Evolutionary conservation across 2,113 vertebrate genomes (phyloP).

Genomic region (Psammodynastes pulverulentus): DNA sequence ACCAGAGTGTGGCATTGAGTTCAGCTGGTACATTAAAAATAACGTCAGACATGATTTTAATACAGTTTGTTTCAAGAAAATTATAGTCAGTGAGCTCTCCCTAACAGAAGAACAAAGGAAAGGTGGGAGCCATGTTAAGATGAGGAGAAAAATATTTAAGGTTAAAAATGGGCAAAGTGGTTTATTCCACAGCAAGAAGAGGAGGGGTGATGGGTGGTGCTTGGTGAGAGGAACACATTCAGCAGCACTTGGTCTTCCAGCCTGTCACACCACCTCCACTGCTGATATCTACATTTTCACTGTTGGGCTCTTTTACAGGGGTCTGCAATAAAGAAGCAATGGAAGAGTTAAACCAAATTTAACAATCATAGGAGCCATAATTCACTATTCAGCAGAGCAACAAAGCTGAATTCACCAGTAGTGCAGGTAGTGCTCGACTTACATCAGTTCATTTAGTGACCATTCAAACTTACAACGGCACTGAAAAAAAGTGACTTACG

Average conservation of each 20-base stretch:
- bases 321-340: conserved; percentile 81
- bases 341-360: neutral
- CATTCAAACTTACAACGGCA: neutral
- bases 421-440: neutral
- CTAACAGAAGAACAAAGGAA: conserved; percentile 73
- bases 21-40: conserved; percentile 72
- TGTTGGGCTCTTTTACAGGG: conserved; percentile 99
- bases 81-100: conserved; percentile 77
- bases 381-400: neutral
- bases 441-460: neutral
- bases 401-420: neutral
- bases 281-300: conserved; percentile 99
- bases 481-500: neutral
- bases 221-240: conserved; percentile 69
- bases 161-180: conserved; percentile 81
- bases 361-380: too few species aligned
- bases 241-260: conserved; percentile 99
- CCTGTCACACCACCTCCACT: conserved; percentile 90
- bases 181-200: conserved; percentile 83
- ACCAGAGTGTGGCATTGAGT: conserved; percentile 77
- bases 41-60: conserved; percentile 87
- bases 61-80: conserved; percentile 78
- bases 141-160: conserved; percentile 69
- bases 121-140: conserved; percentile 66
- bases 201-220: conserved; percentile 65